These are phyloP conservation scores for Aurelia sp. DNA, from an alignment of 30 jellyfish, hydroid and myxozoan genomes.

Conservation along the genomic window DNA sequence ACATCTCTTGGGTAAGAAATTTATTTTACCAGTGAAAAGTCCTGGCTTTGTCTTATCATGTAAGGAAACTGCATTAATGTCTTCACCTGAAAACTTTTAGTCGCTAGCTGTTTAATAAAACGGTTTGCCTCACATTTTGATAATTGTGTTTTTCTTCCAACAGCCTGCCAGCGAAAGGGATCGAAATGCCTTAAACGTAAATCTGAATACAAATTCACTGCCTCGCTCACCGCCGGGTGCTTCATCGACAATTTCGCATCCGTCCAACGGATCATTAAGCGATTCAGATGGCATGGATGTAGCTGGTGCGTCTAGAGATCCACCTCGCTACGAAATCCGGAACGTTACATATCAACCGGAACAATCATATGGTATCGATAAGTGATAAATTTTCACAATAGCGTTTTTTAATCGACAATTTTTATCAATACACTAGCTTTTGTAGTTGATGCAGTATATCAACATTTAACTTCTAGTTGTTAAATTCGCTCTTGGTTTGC, in stretches of 20 bases:
- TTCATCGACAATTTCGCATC: slow-evolving; percentile 11
- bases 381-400: slow-evolving; percentile 24
- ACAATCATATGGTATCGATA: slow-evolving; percentile 37
- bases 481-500: background rate
- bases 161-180: slow-evolving; percentile 73
- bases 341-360: slow-evolving; percentile 63
- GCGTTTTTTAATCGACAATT: slow-evolving; percentile 30
- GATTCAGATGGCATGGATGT: slow-evolving; percentile 45
- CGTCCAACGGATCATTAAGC: slow-evolving; percentile 46
- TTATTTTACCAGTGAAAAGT: too few species aligned
- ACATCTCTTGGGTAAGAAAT: too few species aligned
- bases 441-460: slow-evolving; percentile 26
- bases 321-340: slow-evolving; percentile 51
- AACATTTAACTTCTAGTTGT: slow-evolving; percentile 4
- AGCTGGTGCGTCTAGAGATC: slow-evolving; percentile 24
- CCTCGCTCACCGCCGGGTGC: slow-evolving; percentile 64
- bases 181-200: slow-evolving; percentile 35
- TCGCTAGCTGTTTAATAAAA: too few species aligned
- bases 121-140: background rate
- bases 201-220: slow-evolving; percentile 42
- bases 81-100: too few species aligned
- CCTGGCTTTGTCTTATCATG: too few species aligned
- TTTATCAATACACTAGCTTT: slow-evolving; percentile 47
- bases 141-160: background rate
- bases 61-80: too few species aligned